Percentiles rank a stretch among this genome's conserved stretches.
These are phyloP conservation scores for Gonatopus flavifemur DNA, from an alignment of 1,140 invertebrate genomes.

Conservation along the genomic window DNA sequence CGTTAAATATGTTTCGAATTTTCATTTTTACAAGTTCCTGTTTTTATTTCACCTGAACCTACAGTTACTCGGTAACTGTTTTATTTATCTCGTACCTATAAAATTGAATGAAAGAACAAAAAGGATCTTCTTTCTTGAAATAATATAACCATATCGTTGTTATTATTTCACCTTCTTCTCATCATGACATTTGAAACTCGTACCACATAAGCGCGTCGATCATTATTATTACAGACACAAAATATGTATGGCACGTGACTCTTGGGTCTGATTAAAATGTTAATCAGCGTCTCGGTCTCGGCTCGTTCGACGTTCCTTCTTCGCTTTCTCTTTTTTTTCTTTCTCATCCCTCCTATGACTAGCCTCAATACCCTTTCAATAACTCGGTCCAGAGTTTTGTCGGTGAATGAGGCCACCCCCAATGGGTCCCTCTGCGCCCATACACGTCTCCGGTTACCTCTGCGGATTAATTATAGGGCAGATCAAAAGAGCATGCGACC, in stretches of 20 bases:
- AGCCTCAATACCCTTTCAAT: constrained; percentile 57
- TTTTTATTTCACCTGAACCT: too few relatives aligned
- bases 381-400: constrained; percentile 41
- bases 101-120: too few relatives aligned
- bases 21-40: too few relatives aligned
- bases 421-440: constrained; percentile 42
- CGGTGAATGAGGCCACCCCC: constrained; percentile 42
- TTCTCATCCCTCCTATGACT: constrained; percentile 28
- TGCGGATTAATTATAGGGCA: constrained; percentile 57
- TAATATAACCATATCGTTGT: too few relatives aligned
- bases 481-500: constrained; percentile 54
- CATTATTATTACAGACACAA: constrained; percentile 32
- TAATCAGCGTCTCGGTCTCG: constrained; percentile 42
- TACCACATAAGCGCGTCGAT: constrained; percentile 21
- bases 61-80: too few relatives aligned
- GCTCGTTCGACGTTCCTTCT: constrained; percentile 14
- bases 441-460: constrained; percentile 56
- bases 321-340: background rate
- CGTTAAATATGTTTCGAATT: too few relatives aligned
- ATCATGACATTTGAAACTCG: constrained; percentile 22
- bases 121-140: too few relatives aligned
- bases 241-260: constrained; percentile 48
- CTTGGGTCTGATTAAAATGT: constrained; percentile 54
- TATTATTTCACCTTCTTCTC: too few relatives aligned
- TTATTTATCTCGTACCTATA: too few relatives aligned